Conservation (phyloP, 2,797 vertebrate species). For the Alca torda region DNA sequence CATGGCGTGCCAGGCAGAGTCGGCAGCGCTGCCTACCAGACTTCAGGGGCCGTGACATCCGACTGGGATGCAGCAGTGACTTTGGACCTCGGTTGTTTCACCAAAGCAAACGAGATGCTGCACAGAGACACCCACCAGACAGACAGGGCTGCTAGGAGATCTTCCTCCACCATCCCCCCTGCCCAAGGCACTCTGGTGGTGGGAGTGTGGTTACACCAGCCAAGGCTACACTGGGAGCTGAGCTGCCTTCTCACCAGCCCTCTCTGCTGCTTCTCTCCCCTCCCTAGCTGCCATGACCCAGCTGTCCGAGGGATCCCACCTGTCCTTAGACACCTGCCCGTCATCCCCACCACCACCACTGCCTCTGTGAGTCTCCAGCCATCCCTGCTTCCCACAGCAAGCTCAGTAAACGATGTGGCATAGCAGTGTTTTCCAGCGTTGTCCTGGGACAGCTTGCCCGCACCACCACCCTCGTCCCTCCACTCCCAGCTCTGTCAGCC, state of each 20-base stretch:
- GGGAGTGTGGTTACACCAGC: neutral
- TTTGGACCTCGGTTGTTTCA: neutral
- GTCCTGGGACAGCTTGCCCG: neutral
- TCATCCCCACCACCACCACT: neutral
- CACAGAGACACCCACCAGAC: neutral
- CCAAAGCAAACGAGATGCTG: neutral
- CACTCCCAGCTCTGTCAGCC: neutral
- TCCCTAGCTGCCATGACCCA: neutral
- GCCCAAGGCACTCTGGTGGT: neutral
- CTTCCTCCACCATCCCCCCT: neutral
- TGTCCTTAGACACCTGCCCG: neutral
- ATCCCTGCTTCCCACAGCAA: neutral
- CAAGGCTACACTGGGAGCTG: neutral
- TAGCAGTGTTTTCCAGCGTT: neutral
- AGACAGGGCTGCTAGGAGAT: neutral
- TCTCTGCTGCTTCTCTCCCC: neutral
- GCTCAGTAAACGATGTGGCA: neutral
- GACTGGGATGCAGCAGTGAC: neutral
- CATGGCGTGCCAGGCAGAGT: neutral
- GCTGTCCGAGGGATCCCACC: neutral
- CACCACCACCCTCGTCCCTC: neutral
- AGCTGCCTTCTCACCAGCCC: neutral
- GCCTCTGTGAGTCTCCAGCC: neutral
- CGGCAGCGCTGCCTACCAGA: neutral
- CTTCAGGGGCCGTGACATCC: rapidly evolving